Conservation (phyloP, 2,888 invertebrate genomes). For the Hirtodrosophila cameraria region DNA sequence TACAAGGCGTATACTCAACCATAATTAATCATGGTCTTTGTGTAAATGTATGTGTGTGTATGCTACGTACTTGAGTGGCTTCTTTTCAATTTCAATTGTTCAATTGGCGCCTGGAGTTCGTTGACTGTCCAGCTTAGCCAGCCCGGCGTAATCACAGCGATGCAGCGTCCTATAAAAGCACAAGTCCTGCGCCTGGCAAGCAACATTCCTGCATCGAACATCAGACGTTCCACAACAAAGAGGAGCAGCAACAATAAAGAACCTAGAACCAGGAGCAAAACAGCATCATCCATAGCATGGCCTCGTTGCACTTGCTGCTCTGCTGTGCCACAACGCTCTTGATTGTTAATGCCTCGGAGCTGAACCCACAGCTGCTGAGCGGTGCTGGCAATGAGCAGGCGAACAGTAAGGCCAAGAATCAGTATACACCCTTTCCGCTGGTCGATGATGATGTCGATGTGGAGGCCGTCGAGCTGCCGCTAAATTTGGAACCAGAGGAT, state of each 20-base stretch:
- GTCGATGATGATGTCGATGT: slow-evolving; percentile 56
- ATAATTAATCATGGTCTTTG: slow-evolving; percentile 70
- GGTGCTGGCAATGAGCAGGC: slow-evolving; percentile 51
- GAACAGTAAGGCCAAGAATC: slow-evolving; percentile 62
- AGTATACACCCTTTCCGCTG: slow-evolving; percentile 60
- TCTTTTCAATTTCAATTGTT: slow-evolving; percentile 71
- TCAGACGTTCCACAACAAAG: slow-evolving; percentile 14
- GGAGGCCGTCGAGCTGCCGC: slow-evolving; percentile 67
- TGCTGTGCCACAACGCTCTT: slow-evolving; percentile 59
- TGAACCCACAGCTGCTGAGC: slow-evolving; percentile 66
- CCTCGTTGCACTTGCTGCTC: slow-evolving; percentile 64
- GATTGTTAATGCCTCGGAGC: slow-evolving; percentile 64
- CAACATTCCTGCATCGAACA: slow-evolving; percentile 50
- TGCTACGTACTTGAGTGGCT: slow-evolving; percentile 61
- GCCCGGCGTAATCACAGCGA: slow-evolving; percentile 6
- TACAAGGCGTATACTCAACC: slow-evolving; percentile 63
- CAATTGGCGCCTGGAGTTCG: slow-evolving; percentile 56
- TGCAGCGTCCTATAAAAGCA: slow-evolving; percentile 58
- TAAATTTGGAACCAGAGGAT: slow-evolving; percentile 58
- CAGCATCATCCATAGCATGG: slow-evolving; percentile 52
- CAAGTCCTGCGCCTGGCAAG: slow-evolving; percentile 21
- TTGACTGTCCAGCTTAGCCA: slow-evolving; percentile 48
- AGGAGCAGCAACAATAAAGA: slow-evolving; percentile 4
- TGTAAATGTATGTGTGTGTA: slow-evolving; percentile 14
- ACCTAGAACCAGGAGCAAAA: not conserved